phyloP scores from a whole-genome alignment of 1,140 invertebrate genomes.

The Plutomurus gul region DNA sequence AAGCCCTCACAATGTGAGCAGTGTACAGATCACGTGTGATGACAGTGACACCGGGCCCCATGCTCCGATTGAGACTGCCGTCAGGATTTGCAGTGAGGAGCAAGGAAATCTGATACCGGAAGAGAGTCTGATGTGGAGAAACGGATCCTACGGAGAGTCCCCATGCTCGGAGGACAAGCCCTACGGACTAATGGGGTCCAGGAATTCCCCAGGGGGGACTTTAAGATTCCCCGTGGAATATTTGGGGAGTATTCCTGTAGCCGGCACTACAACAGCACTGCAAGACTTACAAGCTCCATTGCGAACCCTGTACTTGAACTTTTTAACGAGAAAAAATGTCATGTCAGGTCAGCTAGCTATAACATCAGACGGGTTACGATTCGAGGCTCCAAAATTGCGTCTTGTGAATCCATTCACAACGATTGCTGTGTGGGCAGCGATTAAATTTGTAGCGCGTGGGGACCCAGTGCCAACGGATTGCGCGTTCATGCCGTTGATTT shows the following conservation, averaged over 20 bases:
- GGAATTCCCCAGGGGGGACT: constrained; percentile 34
- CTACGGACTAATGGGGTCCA: constrained; percentile 7
- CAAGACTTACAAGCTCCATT: constrained; percentile 79
- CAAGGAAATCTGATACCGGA: neutral
- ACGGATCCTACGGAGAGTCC: constrained; percentile 42
- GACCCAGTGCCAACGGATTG: constrained; percentile 59
- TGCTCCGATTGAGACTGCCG: neutral
- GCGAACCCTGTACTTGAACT: constrained; percentile 74
- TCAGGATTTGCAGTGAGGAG: neutral
- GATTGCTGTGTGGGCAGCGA: constrained; percentile 87
- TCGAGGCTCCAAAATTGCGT: constrained; percentile 58
- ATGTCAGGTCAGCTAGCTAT: constrained; percentile 60
- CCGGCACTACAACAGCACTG: constrained; percentile 77
- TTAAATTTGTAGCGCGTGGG: constrained; percentile 66
- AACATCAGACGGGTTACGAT: constrained; percentile 57
- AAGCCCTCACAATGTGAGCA: constrained; percentile 17
- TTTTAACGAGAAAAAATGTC: constrained; percentile 62
- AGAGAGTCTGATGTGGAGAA: constrained; percentile 44
- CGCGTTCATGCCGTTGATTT: constrained; percentile 83
- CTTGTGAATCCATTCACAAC: constrained; percentile 80
- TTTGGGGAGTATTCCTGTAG: constrained; percentile 75
- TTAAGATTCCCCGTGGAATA: constrained; percentile 74
- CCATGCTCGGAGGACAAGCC: neutral
- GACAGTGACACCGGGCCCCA: neutral
- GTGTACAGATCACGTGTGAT: constrained; percentile 34